Percentiles rank a stretch among this genome's conserved stretches.
phyloP scores from a whole-genome alignment of 2,797 vertebrate species.

The Tachyglossus aculeatus region DNA sequence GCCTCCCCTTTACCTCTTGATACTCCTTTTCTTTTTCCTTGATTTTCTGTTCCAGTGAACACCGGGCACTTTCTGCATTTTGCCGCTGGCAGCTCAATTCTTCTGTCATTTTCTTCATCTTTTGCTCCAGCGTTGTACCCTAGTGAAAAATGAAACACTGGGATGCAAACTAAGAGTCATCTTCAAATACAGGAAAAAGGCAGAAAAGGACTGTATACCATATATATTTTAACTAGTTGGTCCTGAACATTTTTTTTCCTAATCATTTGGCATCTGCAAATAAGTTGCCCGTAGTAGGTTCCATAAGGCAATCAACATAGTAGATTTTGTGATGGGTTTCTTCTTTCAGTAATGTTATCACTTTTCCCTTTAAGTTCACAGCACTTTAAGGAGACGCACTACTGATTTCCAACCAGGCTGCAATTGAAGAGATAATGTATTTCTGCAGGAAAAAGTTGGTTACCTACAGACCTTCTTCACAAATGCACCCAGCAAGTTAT shows the following conservation, averaged over 20 bases:
- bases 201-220: too few species aligned
- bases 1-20: slow-evolving; percentile 80
- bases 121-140: slow-evolving; percentile 84
- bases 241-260: not conserved
- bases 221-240: not conserved
- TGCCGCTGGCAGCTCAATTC: slow-evolving; percentile 91
- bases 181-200: not conserved
- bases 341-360: not conserved
- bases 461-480: not conserved
- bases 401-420: not conserved
- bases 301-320: not conserved
- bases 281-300: too few species aligned
- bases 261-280: too few species aligned
- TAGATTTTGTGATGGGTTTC: not conserved
- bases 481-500: not conserved
- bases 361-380: not conserved
- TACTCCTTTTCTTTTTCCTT: slow-evolving; percentile 87
- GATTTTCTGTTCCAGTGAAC: slow-evolving; percentile 86
- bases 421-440: not conserved
- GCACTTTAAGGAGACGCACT: not conserved
- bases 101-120: slow-evolving; percentile 86
- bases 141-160: slow-evolving; percentile 53
- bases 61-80: slow-evolving; percentile 85
- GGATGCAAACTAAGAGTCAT: not conserved
- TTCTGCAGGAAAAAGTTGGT: too few species aligned